Percentiles rank a stretch among this genome's conserved stretches.
Conservation (phyloP, 2,113 vertebrate genomes). For the Cranoglanis bouderius region DNA sequence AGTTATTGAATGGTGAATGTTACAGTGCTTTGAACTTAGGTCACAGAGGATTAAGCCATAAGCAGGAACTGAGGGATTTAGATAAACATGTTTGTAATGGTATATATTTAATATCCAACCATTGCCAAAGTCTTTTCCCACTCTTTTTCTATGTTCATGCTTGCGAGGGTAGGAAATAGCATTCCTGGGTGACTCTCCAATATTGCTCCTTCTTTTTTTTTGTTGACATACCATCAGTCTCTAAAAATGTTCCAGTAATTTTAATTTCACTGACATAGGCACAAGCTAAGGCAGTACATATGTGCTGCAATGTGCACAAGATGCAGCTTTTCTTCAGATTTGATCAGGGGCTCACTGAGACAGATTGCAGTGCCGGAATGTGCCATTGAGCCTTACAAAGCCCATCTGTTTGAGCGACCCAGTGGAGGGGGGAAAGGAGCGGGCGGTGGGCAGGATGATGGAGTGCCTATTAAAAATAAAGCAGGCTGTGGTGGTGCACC, state of each 20-base stretch:
- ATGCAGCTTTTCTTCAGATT: constrained; percentile 57
- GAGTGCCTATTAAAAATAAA: constrained; percentile 78
- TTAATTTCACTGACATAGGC: constrained; percentile 63
- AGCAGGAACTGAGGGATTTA: constrained; percentile 63
- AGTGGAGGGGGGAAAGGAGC: constrained; percentile 58
- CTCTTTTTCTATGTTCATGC: constrained; percentile 53
- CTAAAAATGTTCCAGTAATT: constrained; percentile 61
- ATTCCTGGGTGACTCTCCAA: constrained; percentile 55
- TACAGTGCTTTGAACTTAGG: constrained; percentile 72
- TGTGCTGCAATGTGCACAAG: constrained; percentile 57
- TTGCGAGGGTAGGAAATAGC: constrained; percentile 46
- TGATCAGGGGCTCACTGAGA: constrained; percentile 62
- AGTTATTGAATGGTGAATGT: constrained; percentile 66
- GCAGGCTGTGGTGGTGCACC: constrained; percentile 66
- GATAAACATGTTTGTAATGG: constrained; percentile 78
- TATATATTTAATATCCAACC: constrained; percentile 74
- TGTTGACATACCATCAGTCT: constrained; percentile 68
- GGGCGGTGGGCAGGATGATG: constrained; percentile 72
- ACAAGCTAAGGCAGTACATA: constrained; percentile 57
- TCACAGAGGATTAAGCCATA: constrained; percentile 67
- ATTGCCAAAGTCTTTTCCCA: constrained; percentile 48
- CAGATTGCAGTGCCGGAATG: constrained; percentile 76
- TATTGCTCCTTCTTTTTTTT: constrained; percentile 32
- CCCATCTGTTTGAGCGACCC: constrained; percentile 73
- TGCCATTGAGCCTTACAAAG: constrained; percentile 74